Conservation (phyloP, 2,797 vertebrate genomes). For the Acropternis orthonyx region DNA sequence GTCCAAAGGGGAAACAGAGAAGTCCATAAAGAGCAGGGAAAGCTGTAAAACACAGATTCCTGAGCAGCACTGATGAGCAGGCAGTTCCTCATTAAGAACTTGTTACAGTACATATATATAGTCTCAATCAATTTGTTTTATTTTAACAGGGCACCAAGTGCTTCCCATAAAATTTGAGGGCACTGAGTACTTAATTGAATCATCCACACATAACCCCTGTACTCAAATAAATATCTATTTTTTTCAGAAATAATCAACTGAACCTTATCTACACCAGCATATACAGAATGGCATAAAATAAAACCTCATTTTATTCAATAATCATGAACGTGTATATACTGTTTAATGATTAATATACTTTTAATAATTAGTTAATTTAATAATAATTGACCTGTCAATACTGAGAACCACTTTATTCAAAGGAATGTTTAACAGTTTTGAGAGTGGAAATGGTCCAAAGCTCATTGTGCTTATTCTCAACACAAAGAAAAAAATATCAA, state of each 20-base stretch:
- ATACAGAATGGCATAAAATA: neutral
- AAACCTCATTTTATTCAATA: neutral
- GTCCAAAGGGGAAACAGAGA: neutral
- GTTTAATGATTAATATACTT: neutral
- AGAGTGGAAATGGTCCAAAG: neutral
- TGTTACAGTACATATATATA: neutral
- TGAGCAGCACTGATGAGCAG: neutral
- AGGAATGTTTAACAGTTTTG: neutral
- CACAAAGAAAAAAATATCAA: fast-evolving
- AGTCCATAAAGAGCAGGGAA: neutral
- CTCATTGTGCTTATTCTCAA: neutral
- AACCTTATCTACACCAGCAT: neutral
- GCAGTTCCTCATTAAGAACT: slow-evolving; percentile 3
- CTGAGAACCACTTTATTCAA: neutral
- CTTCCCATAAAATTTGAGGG: neutral
- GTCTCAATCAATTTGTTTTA: slow-evolving; percentile 31
- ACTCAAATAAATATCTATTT: slow-evolving; percentile 1
- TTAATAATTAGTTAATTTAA: neutral
- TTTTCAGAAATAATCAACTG: neutral
- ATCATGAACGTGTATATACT: neutral
- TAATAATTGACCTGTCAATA: neutral
- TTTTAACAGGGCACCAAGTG: neutral
- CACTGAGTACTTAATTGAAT: slow-evolving; percentile 6
- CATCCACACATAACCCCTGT: neutral
- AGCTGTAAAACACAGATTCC: neutral